phyloP scores from a whole-genome alignment of 2,113 vertebrate genomes.

The Cygnus buccinator region DNA sequence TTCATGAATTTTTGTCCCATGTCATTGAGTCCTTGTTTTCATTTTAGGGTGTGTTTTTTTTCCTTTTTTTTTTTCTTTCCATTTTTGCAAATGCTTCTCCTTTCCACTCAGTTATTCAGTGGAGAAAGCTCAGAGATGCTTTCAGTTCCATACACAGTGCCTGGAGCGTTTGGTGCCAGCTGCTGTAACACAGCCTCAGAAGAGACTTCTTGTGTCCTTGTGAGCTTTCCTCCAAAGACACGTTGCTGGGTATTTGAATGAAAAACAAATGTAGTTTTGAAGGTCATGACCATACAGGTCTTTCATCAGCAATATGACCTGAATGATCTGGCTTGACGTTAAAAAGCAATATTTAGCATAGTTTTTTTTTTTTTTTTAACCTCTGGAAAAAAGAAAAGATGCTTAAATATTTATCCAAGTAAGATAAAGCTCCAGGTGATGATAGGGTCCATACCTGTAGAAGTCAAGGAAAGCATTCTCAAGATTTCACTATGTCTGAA shows the following conservation, averaged over 20 bases:
- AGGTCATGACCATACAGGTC: background rate
- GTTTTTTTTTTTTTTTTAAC: background rate
- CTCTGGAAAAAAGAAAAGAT: background rate
- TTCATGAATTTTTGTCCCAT: background rate
- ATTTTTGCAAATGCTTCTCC: background rate
- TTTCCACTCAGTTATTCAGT: background rate
- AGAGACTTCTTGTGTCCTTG: background rate
- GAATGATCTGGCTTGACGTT: background rate
- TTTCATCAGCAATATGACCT: background rate
- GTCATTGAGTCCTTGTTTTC: background rate
- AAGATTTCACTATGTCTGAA: background rate
- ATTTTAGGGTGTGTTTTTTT: background rate
- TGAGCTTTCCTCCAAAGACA: background rate
- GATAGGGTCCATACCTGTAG: background rate
- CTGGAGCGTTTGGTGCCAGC: background rate
- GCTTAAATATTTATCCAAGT: slow-evolving; percentile 9
- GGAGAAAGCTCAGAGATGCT: background rate
- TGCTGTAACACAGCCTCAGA: background rate
- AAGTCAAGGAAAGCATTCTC: background rate
- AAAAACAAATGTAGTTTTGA: background rate
- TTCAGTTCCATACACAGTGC: rapidly evolving
- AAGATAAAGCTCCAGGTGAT: background rate
- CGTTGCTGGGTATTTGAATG: background rate
- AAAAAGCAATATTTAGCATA: background rate
- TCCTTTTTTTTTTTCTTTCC: background rate